phyloP scores from a whole-genome alignment of 1,140 invertebrate genomes.

The Diachasmimorpha longicaudata region DNA sequence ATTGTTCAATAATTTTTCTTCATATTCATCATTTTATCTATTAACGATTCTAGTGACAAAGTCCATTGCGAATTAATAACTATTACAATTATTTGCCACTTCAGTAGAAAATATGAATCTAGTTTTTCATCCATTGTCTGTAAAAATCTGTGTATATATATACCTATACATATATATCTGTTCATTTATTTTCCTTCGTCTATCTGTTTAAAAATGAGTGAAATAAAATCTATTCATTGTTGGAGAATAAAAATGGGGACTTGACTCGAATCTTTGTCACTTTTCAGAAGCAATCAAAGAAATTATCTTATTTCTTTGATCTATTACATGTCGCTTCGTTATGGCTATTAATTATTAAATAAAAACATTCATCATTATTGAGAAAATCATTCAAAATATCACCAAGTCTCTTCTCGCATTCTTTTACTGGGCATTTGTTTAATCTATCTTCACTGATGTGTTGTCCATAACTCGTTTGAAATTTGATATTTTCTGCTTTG shows the following conservation, averaged over 20 bases:
- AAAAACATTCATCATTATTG: not conserved
- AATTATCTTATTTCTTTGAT: not conserved
- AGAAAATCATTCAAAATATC: not conserved
- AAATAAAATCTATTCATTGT: constrained; percentile 34
- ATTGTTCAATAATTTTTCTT: not conserved
- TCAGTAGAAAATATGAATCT: constrained; percentile 37
- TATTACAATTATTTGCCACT: constrained; percentile 21
- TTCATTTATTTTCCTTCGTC: not conserved
- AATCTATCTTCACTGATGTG: not conserved
- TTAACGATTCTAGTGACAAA: not conserved
- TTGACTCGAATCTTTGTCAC: constrained; percentile 42
- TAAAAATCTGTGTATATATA: constrained; percentile 45
- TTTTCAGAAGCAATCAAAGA: constrained; percentile 8
- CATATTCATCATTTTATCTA: constrained; percentile 9
- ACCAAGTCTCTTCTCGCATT: constrained; percentile 4
- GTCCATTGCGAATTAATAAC: not conserved
- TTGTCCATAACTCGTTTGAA: not conserved
- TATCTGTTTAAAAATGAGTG: not conserved
- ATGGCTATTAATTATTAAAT: not conserved
- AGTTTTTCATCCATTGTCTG: constrained; percentile 17
- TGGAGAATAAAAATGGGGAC: constrained; percentile 25
- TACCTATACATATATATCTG: constrained; percentile 55
- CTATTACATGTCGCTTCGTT: not conserved
- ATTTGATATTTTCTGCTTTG: too few species aligned
- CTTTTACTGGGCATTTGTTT: not conserved